Evolutionary conservation across 1,140 invertebrate species (phyloP), one percentile per base, ranked within the genome.

Genomic region (Oedothorax gibbosus): DNA sequence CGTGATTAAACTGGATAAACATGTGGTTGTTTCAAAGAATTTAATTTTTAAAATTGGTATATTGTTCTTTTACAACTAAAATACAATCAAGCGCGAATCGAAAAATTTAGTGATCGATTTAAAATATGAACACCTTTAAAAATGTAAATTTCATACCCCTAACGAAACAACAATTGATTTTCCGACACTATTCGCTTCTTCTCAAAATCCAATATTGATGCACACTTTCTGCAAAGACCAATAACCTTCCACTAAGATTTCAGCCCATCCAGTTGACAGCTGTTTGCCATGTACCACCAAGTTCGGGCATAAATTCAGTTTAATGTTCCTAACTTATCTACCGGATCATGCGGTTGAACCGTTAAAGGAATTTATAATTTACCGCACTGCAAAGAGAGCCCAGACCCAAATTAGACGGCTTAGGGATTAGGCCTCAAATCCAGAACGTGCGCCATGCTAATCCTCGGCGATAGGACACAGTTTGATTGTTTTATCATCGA

Each of bases 401-500:
- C 60, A 7, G 65, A 71, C 49, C 77, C 77, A 79, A 79, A 79
- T 79, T 66, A 79, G 77, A 65, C 14, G 20, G 18, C 77, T 66
- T 79, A 66, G 60, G 77, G 77, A 72, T 81, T 81, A 71, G 65
- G 51, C 49, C 35, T 21, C 56, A 81, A 81, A 81, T 71, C 68
- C 66, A 68, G 7, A 56, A 64, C 18, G 60, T 64, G 49, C 76
- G 12, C 66, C 15, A 21, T 65, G 77, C 54, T 80, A 80, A 80
- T 80, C 65, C 77, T 21, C 51, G 14, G 20, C 57, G 65, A 80
- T 51, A 65, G 35, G 76, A 56, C 60, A 51, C 21, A 54, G 76
- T 51, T 57, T 78, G 65, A 80, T 80, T 80, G 77, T 80, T 80
- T 80, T 80, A 80, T 56, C 77, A 80, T 80, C 77, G 77, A 80